Percentiles rank a stretch among this genome's conserved stretches.
These are phyloP conservation scores for Ceratosolen solmsi DNA, from an alignment of 1,140 invertebrate species.

Conservation along the genomic window DNA sequence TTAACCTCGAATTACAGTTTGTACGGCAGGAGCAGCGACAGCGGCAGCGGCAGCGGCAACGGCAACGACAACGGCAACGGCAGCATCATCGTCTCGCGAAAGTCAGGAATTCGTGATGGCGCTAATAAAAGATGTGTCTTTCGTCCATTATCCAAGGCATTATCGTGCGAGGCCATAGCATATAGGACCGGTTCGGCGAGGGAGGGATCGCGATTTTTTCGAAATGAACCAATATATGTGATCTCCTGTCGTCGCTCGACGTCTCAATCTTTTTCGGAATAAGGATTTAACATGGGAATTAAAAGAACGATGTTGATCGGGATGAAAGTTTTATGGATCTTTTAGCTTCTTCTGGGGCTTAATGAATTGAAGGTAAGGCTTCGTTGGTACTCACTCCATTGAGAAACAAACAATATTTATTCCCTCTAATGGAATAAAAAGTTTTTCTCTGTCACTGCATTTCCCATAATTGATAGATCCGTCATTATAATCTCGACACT, in stretches of 20 bases:
- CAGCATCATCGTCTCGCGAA: neutral
- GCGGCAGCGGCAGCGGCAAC: neutral
- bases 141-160: slow-evolving; percentile 49
- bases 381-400: neutral
- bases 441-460: no score
- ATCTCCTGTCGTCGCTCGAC: slow-evolving; percentile 26
- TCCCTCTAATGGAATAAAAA: neutral
- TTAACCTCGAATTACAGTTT: slow-evolving; percentile 60
- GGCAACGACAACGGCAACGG: neutral
- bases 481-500: no score
- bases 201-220: slow-evolving; percentile 26
- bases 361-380: slow-evolving; percentile 33
- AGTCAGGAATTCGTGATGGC: slow-evolving; percentile 50
- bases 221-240: slow-evolving; percentile 34
- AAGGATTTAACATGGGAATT: slow-evolving; percentile 11
- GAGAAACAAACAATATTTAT: neutral
- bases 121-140: slow-evolving; percentile 55
- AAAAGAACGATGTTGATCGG: slow-evolving; percentile 6
- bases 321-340: slow-evolving; percentile 22
- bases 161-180: slow-evolving; percentile 27
- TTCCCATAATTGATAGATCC: no score
- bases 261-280: slow-evolving; percentile 11
- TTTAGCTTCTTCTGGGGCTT: slow-evolving; percentile 18
- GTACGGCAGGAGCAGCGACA: neutral
- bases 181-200: slow-evolving; percentile 37